phyloP scores from a whole-genome alignment of 2,113 vertebrate species.

The Bubo bubo region DNA sequence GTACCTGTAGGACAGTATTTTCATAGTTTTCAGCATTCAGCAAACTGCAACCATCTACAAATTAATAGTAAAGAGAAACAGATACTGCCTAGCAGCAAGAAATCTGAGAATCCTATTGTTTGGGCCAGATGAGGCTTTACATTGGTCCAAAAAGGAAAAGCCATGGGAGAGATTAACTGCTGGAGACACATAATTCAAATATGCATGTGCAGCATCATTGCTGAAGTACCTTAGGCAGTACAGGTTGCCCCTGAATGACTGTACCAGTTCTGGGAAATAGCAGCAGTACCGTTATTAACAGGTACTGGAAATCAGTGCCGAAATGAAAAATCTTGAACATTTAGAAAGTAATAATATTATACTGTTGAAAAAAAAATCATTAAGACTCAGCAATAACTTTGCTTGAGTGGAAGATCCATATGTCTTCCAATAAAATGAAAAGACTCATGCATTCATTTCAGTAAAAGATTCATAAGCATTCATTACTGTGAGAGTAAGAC shows the following conservation, averaged over 20 bases:
- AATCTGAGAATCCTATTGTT: not conserved
- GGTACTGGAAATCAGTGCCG: not conserved
- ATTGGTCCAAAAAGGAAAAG: not conserved
- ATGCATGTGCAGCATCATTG: not conserved
- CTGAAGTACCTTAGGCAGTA: not conserved
- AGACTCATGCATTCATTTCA: not conserved
- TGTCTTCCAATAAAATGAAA: slow-evolving; percentile 28
- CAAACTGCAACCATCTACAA: not conserved
- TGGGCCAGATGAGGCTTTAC: not conserved
- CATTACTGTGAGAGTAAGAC: not conserved
- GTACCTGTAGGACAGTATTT: not conserved
- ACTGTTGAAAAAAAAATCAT: not conserved
- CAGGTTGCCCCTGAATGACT: not conserved
- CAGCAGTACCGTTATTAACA: not conserved
- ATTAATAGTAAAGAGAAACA: not conserved
- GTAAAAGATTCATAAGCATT: slow-evolving; percentile 6
- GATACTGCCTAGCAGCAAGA: not conserved
- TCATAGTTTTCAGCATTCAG: not conserved
- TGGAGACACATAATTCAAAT: not conserved
- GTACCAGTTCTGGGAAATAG: not conserved
- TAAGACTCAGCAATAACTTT: slow-evolving; percentile 10
- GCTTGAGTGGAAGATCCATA: not conserved
- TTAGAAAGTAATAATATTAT: slow-evolving; percentile 9
- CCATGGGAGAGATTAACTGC: not conserved
- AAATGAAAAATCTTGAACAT: not conserved